These are phyloP conservation scores for Coregonus ussuriensis DNA, from an alignment of 2,797 vertebrate genomes.

Conservation along the genomic window DNA sequence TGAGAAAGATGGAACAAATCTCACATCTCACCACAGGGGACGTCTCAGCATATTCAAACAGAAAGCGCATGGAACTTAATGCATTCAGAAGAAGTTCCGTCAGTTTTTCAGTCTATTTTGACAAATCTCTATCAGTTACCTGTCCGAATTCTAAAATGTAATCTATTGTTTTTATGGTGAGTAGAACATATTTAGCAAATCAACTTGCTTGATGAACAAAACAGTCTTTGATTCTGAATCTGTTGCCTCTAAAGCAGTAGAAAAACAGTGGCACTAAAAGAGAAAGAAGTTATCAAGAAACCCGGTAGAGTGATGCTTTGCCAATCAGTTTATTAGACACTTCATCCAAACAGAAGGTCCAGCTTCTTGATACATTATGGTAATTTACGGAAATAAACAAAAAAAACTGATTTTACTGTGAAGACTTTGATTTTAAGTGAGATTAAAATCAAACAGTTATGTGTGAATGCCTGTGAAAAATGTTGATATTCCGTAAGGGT, in stretches of 20 bases:
- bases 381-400: not conserved
- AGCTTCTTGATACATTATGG: not conserved
- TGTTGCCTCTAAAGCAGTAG: not conserved
- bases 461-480: slow-evolving; percentile 37
- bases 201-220: not conserved
- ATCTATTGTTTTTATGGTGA: not conserved
- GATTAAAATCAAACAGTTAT: slow-evolving; percentile 21
- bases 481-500: slow-evolving; percentile 29
- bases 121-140: not conserved
- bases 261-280: not conserved
- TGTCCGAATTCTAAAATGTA: not conserved
- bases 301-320: not conserved
- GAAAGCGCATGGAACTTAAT: not conserved
- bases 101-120: not conserved
- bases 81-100: not conserved
- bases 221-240: not conserved
- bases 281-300: not conserved
- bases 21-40: slow-evolving; percentile 12
- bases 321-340: not conserved
- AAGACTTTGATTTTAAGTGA: slow-evolving; percentile 13
- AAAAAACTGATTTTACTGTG: slow-evolving; percentile 8
- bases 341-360: not conserved
- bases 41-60: slow-evolving; percentile 25
- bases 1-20: slow-evolving; percentile 52
- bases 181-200: not conserved